Percentiles rank a stretch among this genome's conserved stretches.
Evolutionary conservation across 1,140 invertebrate species (phyloP).

Genomic region (Battus philenor): DNA sequence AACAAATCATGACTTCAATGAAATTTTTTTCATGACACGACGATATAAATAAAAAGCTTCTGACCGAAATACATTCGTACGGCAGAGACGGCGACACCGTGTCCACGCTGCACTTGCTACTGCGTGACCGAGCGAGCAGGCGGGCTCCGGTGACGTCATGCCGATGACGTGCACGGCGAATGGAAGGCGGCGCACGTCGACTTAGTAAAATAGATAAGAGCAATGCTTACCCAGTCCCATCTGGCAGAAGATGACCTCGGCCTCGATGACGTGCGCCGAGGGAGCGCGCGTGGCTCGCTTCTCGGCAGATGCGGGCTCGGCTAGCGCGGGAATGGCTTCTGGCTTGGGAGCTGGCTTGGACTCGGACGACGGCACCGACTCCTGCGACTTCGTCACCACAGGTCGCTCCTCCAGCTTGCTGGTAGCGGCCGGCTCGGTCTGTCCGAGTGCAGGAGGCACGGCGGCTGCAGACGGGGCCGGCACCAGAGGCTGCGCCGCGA

Average conservation of each 20-base stretch:
- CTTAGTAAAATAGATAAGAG: neutral
- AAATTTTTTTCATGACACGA: too few species aligned
- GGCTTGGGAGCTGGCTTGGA: constrained; percentile 30
- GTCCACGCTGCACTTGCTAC: too few species aligned
- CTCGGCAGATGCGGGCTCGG: constrained; percentile 27
- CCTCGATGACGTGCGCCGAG: constrained; percentile 76
- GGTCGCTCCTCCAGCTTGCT: constrained; percentile 22
- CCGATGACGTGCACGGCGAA: too few species aligned
- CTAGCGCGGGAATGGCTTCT: constrained; percentile 28
- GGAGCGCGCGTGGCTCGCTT: too few species aligned
- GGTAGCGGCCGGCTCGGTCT: constrained; percentile 16
- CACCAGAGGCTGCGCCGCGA: constrained; percentile 20
- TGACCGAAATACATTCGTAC: too few species aligned
- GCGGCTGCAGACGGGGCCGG: constrained; percentile 19
- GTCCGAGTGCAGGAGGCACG: constrained; percentile 23
- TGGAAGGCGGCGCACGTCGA: neutral
- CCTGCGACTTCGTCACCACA: constrained; percentile 60
- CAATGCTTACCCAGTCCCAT: constrained; percentile 80
- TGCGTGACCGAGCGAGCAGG: too few species aligned
- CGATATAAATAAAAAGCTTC: too few species aligned
- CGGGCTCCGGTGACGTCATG: too few species aligned
- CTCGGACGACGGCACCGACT: constrained; percentile 41
- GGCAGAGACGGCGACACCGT: too few species aligned
- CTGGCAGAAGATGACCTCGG: constrained; percentile 80
- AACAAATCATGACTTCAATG: too few species aligned